Evolutionary conservation across 2,113 vertebrate species (phyloP), one percentile per base, ranked within the genome.

Genomic region (Grallaria varia): DNA sequence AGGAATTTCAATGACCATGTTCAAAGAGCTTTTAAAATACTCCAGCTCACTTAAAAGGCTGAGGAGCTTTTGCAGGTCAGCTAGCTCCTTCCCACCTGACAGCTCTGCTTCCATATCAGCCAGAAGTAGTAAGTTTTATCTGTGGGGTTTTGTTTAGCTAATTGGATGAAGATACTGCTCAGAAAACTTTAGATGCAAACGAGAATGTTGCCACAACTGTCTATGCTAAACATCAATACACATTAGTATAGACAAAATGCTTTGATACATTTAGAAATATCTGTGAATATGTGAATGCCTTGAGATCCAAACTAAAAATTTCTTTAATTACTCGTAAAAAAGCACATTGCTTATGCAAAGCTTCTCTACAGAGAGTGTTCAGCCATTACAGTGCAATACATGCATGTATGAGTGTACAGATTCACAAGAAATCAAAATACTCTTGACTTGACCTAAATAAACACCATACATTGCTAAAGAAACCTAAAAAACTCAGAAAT

Each of bases 21-120:
- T 63, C 50, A 72, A 64, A 1, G 13, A 79, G 15, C 27, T 76
- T 79, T 72, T 63, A 42, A 74, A 89, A 64, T 31, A 89, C 33
- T 8, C 28, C 49, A 53, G 25, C 42, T 68, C 40, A 62, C 12
- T 69, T 68, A 58, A 71, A 86, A 75, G 20, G 20, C 30, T 63
- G 56, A 53, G 0, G 0, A 86, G 45, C 23, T 71, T 77, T 53
- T 50, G n/a, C 25, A 45, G 68, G 15, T 49, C 18, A 2, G 37
- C 23, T 74, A 2, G 37, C 23, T 74, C 44, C 27, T 63, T 79
- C 31, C 37, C 47, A 40, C 45, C 40, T 31, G 44, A 74, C 27
- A 71, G 27, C 28, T 75, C 60, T 75, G 40, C 44, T 87, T 62
- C 33, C 44, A 6, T 7, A 27, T n/a, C 66, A 89, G 39, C 30